Percentiles rank a stretch among this genome's conserved stretches.
phyloP scores from a whole-genome alignment of 2,113 vertebrate species.

The Chroicocephalus ridibundus region DNA sequence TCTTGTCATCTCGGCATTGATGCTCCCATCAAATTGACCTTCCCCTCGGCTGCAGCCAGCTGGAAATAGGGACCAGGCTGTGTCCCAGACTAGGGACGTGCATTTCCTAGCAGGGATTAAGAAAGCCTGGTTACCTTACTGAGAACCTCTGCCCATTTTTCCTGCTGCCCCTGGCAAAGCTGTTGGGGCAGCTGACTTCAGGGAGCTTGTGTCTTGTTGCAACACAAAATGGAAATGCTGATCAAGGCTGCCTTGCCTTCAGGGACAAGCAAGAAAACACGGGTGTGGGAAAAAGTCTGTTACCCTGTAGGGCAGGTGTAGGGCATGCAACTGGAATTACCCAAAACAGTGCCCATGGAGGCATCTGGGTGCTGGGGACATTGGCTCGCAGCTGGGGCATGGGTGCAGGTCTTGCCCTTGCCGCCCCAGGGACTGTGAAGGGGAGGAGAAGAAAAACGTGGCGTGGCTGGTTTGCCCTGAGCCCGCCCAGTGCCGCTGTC shows the following conservation, averaged over 20 bases:
- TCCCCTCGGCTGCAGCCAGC: neutral
- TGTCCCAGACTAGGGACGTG: neutral
- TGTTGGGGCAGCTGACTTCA: neutral
- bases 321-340: conserved; percentile 33
- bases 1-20: neutral
- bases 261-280: conserved; percentile 27
- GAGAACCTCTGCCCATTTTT: neutral
- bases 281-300: conserved; percentile 45
- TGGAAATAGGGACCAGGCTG: neutral
- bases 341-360: neutral
- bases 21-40: neutral
- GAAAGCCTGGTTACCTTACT: neutral
- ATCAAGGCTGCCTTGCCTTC: conserved; percentile 48
- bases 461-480: neutral
- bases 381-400: neutral
- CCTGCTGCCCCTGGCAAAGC: conserved; percentile 20
- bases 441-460: neutral
- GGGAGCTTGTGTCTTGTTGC: conserved; percentile 28
- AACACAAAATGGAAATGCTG: conserved; percentile 54
- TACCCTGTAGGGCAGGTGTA: conserved; percentile 20
- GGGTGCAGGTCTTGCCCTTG: neutral
- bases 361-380: neutral
- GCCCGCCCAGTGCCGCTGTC: neutral
- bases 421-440: neutral
- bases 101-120: neutral